phyloP scores from a whole-genome alignment of 2,797 vertebrate species.

The Thaleichthys pacificus region DNA sequence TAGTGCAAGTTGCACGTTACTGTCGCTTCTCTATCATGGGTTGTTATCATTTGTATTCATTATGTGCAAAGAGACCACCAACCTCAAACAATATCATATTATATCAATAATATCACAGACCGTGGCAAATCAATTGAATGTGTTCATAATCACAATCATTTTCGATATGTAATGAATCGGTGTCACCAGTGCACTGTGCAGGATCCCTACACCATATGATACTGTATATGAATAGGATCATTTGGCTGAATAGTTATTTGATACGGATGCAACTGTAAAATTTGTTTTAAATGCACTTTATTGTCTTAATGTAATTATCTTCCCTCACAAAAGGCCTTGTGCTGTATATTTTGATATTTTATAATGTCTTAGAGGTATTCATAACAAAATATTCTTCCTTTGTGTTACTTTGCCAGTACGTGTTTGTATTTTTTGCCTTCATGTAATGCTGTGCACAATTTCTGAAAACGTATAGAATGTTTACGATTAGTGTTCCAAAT shows the following conservation, averaged over 20 bases:
- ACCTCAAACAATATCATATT: conserved; percentile 42
- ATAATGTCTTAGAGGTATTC: neutral
- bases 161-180: conserved; percentile 40
- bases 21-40: conserved; percentile 55
- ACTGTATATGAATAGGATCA: conserved; percentile 49
- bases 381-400: neutral
- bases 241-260: conserved; percentile 63
- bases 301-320: conserved; percentile 43
- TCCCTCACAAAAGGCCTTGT: conserved; percentile 53
- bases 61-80: conserved; percentile 52
- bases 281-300: conserved; percentile 43
- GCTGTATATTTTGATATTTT: conserved; percentile 25
- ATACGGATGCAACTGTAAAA: conserved; percentile 56
- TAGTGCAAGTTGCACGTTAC: conserved; percentile 40
- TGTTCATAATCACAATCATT: conserved; percentile 6
- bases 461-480: conserved; percentile 48
- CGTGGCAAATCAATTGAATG: conserved; percentile 47
- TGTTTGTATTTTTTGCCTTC: conserved; percentile 66
- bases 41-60: conserved; percentile 56
- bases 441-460: conserved; percentile 65
- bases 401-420: conserved; percentile 46
- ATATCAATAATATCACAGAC: conserved; percentile 35
- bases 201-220: conserved; percentile 18
- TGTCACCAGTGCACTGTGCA: conserved; percentile 36
- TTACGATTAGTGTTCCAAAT: conserved; percentile 51